Conservation (phyloP, 2,113 vertebrate species). For the Aptenodytes forsteri region DNA sequence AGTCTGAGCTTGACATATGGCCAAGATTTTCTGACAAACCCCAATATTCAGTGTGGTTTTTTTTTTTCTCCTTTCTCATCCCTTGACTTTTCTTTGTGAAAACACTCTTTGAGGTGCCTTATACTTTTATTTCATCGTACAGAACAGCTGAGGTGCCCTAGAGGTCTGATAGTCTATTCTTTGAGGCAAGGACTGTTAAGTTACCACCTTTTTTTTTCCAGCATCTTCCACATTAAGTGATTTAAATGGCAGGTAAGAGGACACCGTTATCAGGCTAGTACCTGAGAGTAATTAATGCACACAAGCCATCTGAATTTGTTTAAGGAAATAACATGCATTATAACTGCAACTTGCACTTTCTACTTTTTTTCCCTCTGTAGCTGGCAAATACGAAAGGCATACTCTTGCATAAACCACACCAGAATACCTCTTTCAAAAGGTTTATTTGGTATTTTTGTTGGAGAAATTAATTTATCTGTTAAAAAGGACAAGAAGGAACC, state of each 20-base stretch:
- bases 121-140: not conserved
- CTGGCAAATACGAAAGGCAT: not conserved
- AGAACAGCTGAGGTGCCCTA: not conserved
- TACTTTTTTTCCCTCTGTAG: not conserved
- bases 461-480: not conserved
- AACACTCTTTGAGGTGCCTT: slow-evolving; percentile 5
- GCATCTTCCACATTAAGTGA: not conserved
- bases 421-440: not conserved
- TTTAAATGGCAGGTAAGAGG: not conserved
- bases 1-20: not conserved
- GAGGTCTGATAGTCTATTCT: not conserved
- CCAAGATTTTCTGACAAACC: slow-evolving; percentile 26
- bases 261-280: not conserved
- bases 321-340: not conserved
- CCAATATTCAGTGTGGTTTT: not conserved
- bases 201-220: not conserved
- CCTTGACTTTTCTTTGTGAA: slow-evolving; percentile 23
- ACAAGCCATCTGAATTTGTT: not conserved
- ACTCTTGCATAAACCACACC: not conserved
- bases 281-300: not conserved
- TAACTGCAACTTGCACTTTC: not conserved
- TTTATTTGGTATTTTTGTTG: not conserved
- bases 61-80: not conserved
- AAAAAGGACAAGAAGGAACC: not conserved
- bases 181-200: not conserved